These are phyloP conservation scores for Rhinogobio ventralis DNA, from an alignment of 2,797 vertebrate genomes.

Conservation along the genomic window DNA sequence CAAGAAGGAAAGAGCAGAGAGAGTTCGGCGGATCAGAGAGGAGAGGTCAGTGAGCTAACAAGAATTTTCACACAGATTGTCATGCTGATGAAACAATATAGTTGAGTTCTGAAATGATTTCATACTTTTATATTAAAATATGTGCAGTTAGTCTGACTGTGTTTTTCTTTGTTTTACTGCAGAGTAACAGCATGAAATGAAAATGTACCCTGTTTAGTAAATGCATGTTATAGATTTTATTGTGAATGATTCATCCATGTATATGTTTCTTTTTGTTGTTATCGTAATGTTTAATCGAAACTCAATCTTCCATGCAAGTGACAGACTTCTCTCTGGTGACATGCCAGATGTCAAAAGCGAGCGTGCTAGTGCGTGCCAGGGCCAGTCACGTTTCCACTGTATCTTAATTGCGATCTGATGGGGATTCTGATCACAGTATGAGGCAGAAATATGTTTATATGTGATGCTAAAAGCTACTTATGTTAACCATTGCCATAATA, in stretches of 20 bases:
- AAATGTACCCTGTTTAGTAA: not conserved
- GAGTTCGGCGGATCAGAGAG: slow-evolving; percentile 85
- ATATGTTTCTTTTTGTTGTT: not conserved
- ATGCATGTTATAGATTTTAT: not conserved
- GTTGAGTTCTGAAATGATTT: not conserved
- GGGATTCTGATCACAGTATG: not conserved
- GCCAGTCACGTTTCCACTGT: not conserved
- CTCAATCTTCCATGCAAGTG: not conserved
- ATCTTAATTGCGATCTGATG: not conserved
- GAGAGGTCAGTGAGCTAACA: slow-evolving; percentile 81
- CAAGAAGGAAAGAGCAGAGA: slow-evolving; percentile 87
- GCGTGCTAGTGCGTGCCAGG: not conserved
- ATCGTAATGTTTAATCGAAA: slow-evolving; percentile 1
- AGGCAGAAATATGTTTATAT: not conserved
- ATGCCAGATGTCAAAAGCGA: not conserved
- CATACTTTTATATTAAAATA: not conserved
- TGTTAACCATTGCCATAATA: not conserved
- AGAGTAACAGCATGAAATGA: not conserved
- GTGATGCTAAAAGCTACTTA: not conserved
- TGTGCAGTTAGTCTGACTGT: not conserved
- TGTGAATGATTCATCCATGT: not conserved
- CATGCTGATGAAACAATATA: not conserved
- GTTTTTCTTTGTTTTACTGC: not conserved
- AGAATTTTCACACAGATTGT: not conserved
- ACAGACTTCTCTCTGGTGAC: not conserved